phyloP scores from a whole-genome alignment of 2,888 invertebrate genomes.

The Spisula solida region DNA sequence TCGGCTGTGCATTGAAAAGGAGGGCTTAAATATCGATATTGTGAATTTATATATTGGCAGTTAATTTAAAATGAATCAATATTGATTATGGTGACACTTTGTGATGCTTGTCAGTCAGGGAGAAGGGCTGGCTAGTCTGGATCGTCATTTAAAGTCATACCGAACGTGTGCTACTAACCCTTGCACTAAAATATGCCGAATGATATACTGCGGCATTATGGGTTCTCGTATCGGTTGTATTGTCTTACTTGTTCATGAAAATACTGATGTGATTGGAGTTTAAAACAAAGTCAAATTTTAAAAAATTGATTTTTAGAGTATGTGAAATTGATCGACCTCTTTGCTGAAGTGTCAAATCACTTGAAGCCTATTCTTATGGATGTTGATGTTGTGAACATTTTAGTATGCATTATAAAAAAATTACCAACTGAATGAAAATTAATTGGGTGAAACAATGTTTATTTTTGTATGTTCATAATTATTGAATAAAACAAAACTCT shows the following conservation, averaged over 20 bases:
- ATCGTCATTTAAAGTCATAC: neutral
- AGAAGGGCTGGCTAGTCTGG: neutral
- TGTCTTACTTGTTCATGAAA: neutral
- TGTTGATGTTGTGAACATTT: too few relatives aligned
- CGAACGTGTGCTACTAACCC: neutral
- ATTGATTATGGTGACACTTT: constrained; percentile 2
- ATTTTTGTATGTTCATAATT: too few relatives aligned
- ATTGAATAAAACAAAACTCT: too few relatives aligned
- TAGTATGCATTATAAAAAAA: too few relatives aligned
- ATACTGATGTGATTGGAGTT: neutral
- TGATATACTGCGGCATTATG: neutral
- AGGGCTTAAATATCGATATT: constrained; percentile 4
- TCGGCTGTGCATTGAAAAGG: neutral
- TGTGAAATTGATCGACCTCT: neutral
- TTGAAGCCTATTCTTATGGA: neutral
- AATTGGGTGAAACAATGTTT: too few relatives aligned
- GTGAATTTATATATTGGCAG: neutral
- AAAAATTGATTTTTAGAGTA: neutral
- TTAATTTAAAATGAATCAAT: constrained; percentile 22
- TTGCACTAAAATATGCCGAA: neutral
- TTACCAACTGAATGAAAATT: too few relatives aligned
- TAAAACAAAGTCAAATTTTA: constrained; percentile 6
- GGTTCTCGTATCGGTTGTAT: too few relatives aligned
- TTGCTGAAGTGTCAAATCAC: neutral
- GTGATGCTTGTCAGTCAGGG: neutral